Evolutionary conservation across 2,888 invertebrate genomes (phyloP).

Genomic region (Pyrochroa serraticornis): DNA sequence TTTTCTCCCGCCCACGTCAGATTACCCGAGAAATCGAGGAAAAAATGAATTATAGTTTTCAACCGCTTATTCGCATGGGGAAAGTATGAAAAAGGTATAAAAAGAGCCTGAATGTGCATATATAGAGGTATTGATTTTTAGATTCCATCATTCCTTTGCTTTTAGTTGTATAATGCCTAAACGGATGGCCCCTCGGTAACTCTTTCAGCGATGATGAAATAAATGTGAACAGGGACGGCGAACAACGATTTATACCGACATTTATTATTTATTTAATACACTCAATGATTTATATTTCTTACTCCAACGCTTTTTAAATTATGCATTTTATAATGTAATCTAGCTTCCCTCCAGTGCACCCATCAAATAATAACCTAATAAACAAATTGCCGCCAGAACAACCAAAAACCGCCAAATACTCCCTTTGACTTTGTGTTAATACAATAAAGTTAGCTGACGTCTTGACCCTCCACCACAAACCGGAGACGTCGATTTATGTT

Average conservation of each 20-base stretch:
- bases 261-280: background rate
- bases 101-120: constrained; percentile 11
- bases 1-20: constrained; percentile 12
- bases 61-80: constrained; percentile 25
- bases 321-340: background rate
- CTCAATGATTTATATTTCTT: background rate
- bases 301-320: background rate
- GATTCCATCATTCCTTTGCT: constrained; percentile 4
- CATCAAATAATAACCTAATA: too few relatives aligned
- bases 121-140: constrained; percentile 19
- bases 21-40: constrained; percentile 17
- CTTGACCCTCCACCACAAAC: too few relatives aligned
- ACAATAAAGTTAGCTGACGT: too few relatives aligned
- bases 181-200: background rate
- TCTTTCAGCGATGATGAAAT: background rate
- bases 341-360: too few relatives aligned
- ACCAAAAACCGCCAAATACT: too few relatives aligned
- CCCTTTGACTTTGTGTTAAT: too few relatives aligned
- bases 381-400: too few relatives aligned
- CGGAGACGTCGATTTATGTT: too few relatives aligned
- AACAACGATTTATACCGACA: background rate
- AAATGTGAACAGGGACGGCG: background rate
- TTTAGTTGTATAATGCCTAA: background rate
- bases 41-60: constrained; percentile 28
- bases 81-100: constrained; percentile 22